Base-by-base conservation (phyloP, 2,888 invertebrate genomes). In the Torymus texanus region DNA sequence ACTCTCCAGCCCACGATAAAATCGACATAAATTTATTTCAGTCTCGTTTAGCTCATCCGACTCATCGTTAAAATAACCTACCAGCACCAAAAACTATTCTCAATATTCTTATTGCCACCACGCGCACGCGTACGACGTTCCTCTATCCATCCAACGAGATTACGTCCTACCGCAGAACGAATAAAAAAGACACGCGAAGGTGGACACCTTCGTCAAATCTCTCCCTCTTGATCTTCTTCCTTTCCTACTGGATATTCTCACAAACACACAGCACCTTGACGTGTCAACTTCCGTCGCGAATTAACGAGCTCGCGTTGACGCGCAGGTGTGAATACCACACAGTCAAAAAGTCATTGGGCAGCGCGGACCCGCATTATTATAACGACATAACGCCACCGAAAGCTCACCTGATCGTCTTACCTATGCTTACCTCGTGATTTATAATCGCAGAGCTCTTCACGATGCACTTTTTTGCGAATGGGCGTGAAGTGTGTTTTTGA, bases 401-500 rank as follows among this genome's bases (percentile, higher is more conserved):
- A 41, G 41, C 41, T 41, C 41, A 8, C 5, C 8, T 5, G 3
- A 3, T 29, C 29, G 29, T 21, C 41, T 41, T 8, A 8, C 41
- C 41, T 41, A 41, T 55, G 75, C 58, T 66, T 58, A 66, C 61
- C 72, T 11, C 59, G 59, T 78, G 72, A 73, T 73, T 72, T 73
- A 78, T 73, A 78, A 78, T 67, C 53, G 51, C 2, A 21, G n/a
- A 12, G 58, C 2, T 55, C 29, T 14, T 68, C 41, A 18, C 55
- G 14, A 3, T 41, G 8, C 41, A 8, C 41, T 41, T 41, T 41
- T 86, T 87, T 86, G 77, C 80, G 78, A 80, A 65, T 8, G 41
- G 71, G 18, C 51, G 61, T 12, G 83, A 80, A 85, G 87, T 88
- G 85, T 87, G 87, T 88, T 89, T 88, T 88, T 86, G 86, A 88